These are phyloP conservation scores for Epinotia brunnichana DNA, from an alignment of 2,888 invertebrate genomes.

Conservation along the genomic window DNA sequence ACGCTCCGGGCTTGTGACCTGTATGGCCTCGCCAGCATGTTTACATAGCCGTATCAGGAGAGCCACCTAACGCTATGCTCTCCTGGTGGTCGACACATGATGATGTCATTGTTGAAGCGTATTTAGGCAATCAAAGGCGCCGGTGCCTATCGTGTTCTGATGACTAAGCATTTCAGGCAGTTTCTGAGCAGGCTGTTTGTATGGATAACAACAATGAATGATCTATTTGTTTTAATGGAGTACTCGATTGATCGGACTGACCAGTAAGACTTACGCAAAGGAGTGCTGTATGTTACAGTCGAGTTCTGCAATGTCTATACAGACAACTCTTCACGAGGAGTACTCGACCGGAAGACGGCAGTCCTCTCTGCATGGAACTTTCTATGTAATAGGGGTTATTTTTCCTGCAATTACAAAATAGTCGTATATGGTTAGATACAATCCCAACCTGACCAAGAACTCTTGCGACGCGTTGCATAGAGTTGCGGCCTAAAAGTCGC, in stretches of 20 bases:
- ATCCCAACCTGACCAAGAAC: no score
- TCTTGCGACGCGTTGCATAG: no score
- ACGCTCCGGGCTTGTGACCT: constrained; percentile 48
- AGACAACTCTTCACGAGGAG: no score
- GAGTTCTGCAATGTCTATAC: no score
- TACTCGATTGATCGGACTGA: not conserved
- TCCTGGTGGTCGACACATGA: constrained; percentile 73
- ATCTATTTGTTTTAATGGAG: not conserved
- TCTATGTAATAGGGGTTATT: no score
- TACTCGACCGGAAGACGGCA: no score
- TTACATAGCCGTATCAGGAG: constrained; percentile 70
- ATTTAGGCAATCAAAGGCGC: constrained; percentile 50
- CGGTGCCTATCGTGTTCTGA: constrained; percentile 50
- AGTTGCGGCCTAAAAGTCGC: no score
- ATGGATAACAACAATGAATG: not conserved
- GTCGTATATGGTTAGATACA: no score
- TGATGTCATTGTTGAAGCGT: constrained; percentile 68
- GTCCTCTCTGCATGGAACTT: no score
- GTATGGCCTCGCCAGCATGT: constrained; percentile 60
- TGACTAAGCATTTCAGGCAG: constrained; percentile 25
- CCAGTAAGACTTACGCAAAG: no score
- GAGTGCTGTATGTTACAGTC: no score
- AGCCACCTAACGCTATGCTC: constrained; percentile 63
- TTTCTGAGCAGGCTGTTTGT: not conserved
- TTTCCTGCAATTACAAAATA: no score